phyloP scores from a whole-genome alignment of 2,888 invertebrate genomes.

The Drosophila melanocephala region DNA sequence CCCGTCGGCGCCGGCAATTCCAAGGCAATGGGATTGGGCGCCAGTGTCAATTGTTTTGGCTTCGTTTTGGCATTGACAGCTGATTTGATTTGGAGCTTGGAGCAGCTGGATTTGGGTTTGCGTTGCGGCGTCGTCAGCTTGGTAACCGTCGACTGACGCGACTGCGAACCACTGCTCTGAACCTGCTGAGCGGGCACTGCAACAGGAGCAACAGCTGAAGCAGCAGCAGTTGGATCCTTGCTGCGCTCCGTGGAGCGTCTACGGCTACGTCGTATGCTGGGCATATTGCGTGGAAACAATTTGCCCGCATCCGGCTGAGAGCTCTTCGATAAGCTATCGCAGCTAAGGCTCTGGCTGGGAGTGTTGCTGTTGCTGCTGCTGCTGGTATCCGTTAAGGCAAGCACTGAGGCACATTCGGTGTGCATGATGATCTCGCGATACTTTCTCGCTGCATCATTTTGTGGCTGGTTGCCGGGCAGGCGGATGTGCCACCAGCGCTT shows the following conservation, averaged over 20 bases:
- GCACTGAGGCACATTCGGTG: conserved; percentile 57
- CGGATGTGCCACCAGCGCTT: conserved; percentile 95
- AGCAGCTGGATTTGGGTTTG: conserved; percentile 70
- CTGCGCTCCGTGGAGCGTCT: conserved; percentile 53
- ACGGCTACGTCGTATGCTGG: conserved; percentile 83
- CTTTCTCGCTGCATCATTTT: conserved; percentile 90
- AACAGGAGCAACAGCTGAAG: background rate
- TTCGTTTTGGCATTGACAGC: conserved; percentile 69
- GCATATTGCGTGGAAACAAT: conserved; percentile 84
- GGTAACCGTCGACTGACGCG: conserved; percentile 74
- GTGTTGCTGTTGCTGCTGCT: conserved; percentile 37
- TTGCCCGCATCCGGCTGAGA: conserved; percentile 79
- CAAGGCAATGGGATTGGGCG: conserved; percentile 69
- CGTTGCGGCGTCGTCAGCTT: conserved; percentile 67
- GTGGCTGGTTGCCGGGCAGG: conserved; percentile 88
- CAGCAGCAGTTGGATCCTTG: conserved; percentile 28
- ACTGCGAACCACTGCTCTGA: conserved; percentile 43
- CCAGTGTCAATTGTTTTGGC: conserved; percentile 68
- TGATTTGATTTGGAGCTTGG: conserved; percentile 67
- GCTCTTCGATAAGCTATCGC: conserved; percentile 74
- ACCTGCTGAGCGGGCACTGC: conserved; percentile 43
- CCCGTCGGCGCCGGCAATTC: conserved; percentile 57
- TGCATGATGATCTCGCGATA: conserved; percentile 87
- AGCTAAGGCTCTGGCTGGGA: conserved; percentile 36
- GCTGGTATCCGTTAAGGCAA: conserved; percentile 57